Conservation (phyloP, 1,140 invertebrate genomes). For the Lucilia sericata region DNA sequence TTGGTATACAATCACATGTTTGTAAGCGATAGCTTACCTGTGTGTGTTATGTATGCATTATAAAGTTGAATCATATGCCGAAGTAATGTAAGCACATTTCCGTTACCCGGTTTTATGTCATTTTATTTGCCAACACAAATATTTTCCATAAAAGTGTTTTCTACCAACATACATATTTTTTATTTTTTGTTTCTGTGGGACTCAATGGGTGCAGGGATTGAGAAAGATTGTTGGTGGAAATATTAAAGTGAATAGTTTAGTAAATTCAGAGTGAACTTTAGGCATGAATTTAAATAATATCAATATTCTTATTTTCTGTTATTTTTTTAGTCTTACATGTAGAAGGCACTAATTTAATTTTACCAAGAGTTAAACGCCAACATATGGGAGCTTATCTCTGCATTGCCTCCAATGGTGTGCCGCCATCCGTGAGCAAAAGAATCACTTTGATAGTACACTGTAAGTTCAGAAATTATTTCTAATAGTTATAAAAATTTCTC, state of each 20-base stretch:
- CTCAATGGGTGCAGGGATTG: neutral
- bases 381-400: constrained; percentile 92
- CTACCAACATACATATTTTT: neutral
- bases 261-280: too few relatives aligned
- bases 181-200: neutral
- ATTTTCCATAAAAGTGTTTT: constrained; percentile 14
- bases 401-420: constrained; percentile 88
- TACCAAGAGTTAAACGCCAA: constrained; percentile 83
- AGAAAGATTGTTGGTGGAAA: too few relatives aligned
- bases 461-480: constrained; percentile 70
- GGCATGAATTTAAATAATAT: too few relatives aligned
- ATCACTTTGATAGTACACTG: constrained; percentile 90
- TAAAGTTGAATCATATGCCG: constrained; percentile 38
- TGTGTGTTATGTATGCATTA: constrained; percentile 33
- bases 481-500: too few relatives aligned
- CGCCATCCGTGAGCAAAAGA: constrained; percentile 88
- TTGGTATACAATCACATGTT: neutral
- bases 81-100: constrained; percentile 59
- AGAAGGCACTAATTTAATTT: constrained; percentile 82
- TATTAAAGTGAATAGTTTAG: too few relatives aligned
- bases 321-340: constrained; percentile 74
- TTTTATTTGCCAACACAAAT: constrained; percentile 41
- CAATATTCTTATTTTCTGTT: constrained; percentile 30
- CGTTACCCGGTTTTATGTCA: constrained; percentile 56
- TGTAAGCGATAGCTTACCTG: neutral